Percentiles rank a stretch among this genome's conserved stretches.
Conservation (phyloP, 2,797 vertebrate genomes). For the Miichthys miiuy region DNA sequence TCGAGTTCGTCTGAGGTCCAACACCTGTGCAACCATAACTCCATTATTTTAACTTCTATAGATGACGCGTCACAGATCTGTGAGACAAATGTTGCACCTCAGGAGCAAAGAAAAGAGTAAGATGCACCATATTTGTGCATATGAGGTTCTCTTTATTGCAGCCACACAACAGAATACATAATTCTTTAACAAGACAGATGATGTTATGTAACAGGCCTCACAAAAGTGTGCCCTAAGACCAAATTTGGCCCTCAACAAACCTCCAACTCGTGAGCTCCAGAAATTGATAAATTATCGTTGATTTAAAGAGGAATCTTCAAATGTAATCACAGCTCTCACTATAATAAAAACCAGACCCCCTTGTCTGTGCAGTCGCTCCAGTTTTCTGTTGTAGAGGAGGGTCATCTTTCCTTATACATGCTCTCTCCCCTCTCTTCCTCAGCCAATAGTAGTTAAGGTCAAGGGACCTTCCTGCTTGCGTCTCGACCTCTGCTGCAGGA, state of each 20-base stretch:
- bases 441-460: conserved; percentile 83
- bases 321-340: conserved; percentile 20
- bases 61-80: background rate
- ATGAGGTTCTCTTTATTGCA: background rate
- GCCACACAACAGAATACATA: background rate
- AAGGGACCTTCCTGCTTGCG: conserved; percentile 62
- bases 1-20: conserved; percentile 42
- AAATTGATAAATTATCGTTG: conserved; percentile 11
- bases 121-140: background rate
- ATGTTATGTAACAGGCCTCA: conserved; percentile 7
- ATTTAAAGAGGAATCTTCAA: conserved; percentile 18
- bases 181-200: background rate
- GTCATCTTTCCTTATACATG: conserved; percentile 1
- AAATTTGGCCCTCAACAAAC: conserved; percentile 30
- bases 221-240: background rate
- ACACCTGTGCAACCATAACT: conserved; percentile 17
- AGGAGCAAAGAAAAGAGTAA: background rate
- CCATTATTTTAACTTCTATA: background rate
- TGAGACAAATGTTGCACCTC: background rate
- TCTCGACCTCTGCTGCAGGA: conserved; percentile 70
- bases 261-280: background rate
- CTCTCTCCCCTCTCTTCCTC: conserved; percentile 27
- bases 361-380: background rate
- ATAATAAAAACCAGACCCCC: conserved; percentile 1
- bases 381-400: no score